phyloP scores from a whole-genome alignment of 1,140 invertebrate genomes.

The Fopius arisanus region DNA sequence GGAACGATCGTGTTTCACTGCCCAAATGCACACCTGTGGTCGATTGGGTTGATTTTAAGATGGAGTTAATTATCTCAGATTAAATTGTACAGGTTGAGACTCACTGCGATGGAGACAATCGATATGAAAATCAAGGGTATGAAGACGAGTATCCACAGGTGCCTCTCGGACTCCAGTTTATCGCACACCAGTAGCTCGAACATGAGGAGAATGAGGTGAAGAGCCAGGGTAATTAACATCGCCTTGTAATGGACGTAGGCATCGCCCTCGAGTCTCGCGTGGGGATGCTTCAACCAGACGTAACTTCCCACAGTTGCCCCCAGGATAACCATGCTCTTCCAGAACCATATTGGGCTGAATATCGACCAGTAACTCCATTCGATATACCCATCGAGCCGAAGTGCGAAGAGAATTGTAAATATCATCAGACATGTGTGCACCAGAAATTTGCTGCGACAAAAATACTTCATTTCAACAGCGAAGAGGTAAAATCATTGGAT shows the following conservation, averaged over 20 bases:
- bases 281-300: slow-evolving; percentile 94
- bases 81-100: too few species aligned
- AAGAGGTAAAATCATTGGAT: too few species aligned
- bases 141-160: slow-evolving; percentile 95
- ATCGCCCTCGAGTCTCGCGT: slow-evolving; percentile 89
- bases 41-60: too few species aligned
- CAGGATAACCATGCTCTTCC: slow-evolving; percentile 90
- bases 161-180: slow-evolving; percentile 88
- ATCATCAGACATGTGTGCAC: slow-evolving; percentile 91
- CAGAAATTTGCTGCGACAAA: slow-evolving; percentile 88
- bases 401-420: slow-evolving; percentile 88
- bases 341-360: slow-evolving; percentile 95
- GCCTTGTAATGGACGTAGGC: slow-evolving; percentile 97
- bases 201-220: slow-evolving; percentile 94
- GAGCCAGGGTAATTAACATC: slow-evolving; percentile 92
- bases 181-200: slow-evolving; percentile 96
- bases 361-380: slow-evolving; percentile 94
- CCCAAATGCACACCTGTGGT: slow-evolving; percentile 88
- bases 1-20: slow-evolving; percentile 94
- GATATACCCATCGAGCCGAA: slow-evolving; percentile 87
- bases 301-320: slow-evolving; percentile 91
- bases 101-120: slow-evolving; percentile 89
- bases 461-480: too few species aligned
- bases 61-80: background rate
- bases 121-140: slow-evolving; percentile 96